These are phyloP conservation scores for Acanthurus lineatus DNA, from an alignment of 2,797 vertebrate species.

Conservation along the genomic window DNA sequence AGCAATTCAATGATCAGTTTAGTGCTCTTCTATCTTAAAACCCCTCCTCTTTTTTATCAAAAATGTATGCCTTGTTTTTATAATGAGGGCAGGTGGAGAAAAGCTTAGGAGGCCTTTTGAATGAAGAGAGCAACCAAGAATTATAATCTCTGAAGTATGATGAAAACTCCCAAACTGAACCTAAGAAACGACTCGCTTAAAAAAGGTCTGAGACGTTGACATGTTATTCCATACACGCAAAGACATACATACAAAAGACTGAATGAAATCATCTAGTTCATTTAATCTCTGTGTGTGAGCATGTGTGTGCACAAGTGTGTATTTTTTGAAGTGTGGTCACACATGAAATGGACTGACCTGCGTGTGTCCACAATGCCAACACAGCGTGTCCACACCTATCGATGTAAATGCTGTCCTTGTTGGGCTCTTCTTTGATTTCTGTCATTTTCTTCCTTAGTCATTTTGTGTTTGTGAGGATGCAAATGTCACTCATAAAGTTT, in stretches of 20 bases:
- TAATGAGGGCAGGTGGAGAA: conserved; percentile 21
- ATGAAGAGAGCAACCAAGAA: conserved; percentile 9
- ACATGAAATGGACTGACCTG: conserved; percentile 30
- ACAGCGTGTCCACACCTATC: conserved; percentile 47
- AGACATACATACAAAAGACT: conserved; percentile 54
- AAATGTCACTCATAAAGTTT: conserved; percentile 74
- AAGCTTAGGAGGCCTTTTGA: conserved; percentile 25
- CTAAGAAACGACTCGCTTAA: conserved; percentile 36
- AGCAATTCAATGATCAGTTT: conserved; percentile 29
- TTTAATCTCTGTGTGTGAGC: conserved; percentile 59
- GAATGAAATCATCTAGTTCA: conserved; percentile 61
- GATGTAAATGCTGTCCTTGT: conserved; percentile 60
- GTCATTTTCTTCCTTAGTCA: conserved; percentile 52
- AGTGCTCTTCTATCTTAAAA: conserved; percentile 21
- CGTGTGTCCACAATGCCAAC: conserved; percentile 30
- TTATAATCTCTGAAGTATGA: conserved; percentile 20
- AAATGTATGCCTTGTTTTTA: conserved; percentile 50
- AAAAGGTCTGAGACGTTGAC: conserved; percentile 25
- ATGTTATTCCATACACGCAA: conserved; percentile 44
- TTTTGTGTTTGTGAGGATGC: conserved; percentile 81
- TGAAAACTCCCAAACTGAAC: conserved; percentile 14
- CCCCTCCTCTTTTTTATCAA: conserved; percentile 16
- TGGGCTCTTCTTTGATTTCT: conserved; percentile 54
- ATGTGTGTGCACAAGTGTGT: conserved; percentile 54
- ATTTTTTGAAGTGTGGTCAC: conserved; percentile 54